Percentiles rank a stretch among this genome's conserved stretches.
Evolutionary conservation across 2,113 vertebrate species (phyloP).

Genomic region (Dendropsophus ebraccatus): DNA sequence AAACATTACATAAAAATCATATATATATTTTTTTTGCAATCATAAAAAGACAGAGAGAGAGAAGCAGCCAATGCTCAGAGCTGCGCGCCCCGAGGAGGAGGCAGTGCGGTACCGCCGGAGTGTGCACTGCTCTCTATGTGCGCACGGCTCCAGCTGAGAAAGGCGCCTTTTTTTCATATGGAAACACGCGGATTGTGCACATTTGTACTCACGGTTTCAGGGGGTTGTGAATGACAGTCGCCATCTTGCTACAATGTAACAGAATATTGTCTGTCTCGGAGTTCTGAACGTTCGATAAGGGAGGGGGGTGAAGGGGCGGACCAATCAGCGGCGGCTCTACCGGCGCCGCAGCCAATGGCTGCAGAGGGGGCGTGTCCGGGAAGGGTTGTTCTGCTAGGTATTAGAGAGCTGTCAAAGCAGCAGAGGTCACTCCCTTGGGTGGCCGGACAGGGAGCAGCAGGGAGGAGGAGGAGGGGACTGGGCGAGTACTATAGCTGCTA

Average conservation of each 20-base stretch:
- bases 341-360: constrained; percentile 81
- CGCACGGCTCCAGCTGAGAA: constrained; percentile 68
- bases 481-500: too few species aligned
- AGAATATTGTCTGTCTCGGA: constrained; percentile 90
- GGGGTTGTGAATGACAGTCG: constrained; percentile 99
- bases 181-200: constrained; percentile 82
- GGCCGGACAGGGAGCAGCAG: constrained; percentile 72
- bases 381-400: constrained; percentile 83
- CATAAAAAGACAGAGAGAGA: not conserved
- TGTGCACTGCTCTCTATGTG: constrained; percentile 63
- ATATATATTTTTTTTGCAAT: not conserved
- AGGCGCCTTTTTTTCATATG: constrained; percentile 81
- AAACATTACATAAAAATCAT: not conserved
- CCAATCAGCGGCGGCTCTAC: constrained; percentile 80
- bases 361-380: constrained; percentile 68
- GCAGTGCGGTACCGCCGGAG: constrained; percentile 61
- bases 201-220: constrained; percentile 98
- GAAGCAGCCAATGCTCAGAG: not conserved
- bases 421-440: constrained; percentile 94
- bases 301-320: constrained; percentile 69
- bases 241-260: constrained; percentile 99
- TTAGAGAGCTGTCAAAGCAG: constrained; percentile 97
- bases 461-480: constrained; percentile 60
- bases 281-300: constrained; percentile 90
- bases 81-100: not conserved